Conservation (phyloP, 2,113 vertebrate species). For the Columba janthina region DNA sequence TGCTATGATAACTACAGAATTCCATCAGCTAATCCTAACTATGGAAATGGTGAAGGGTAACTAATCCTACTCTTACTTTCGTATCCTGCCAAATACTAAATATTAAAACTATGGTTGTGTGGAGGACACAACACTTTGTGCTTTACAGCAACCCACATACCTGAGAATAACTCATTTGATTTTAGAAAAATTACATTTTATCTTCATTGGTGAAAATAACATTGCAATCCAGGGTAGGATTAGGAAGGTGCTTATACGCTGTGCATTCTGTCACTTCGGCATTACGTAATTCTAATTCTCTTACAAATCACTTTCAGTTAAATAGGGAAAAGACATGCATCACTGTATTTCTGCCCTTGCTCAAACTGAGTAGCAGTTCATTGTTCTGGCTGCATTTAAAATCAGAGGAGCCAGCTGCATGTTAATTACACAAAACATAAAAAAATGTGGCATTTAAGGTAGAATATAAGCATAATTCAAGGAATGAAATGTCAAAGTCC, state of each 20-base stretch:
- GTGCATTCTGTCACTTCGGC: neutral
- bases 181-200: neutral
- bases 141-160: neutral
- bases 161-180: neutral
- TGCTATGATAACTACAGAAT: neutral
- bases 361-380: neutral
- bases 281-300: neutral
- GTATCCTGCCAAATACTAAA: neutral
- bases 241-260: neutral
- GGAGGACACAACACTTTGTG: neutral
- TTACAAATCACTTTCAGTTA: neutral
- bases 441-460: neutral
- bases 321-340: neutral
- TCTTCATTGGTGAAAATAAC: neutral
- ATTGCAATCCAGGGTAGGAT: neutral
- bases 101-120: neutral
- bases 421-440: neutral
- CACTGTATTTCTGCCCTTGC: neutral
- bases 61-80: neutral
- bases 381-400: neutral
- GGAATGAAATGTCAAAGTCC: neutral
- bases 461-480: neutral
- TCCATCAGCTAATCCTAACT: neutral
- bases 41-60: neutral
- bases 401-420: neutral